phyloP scores from a whole-genome alignment of 1,140 invertebrate species.

The Acyrthosiphon pisum region DNA sequence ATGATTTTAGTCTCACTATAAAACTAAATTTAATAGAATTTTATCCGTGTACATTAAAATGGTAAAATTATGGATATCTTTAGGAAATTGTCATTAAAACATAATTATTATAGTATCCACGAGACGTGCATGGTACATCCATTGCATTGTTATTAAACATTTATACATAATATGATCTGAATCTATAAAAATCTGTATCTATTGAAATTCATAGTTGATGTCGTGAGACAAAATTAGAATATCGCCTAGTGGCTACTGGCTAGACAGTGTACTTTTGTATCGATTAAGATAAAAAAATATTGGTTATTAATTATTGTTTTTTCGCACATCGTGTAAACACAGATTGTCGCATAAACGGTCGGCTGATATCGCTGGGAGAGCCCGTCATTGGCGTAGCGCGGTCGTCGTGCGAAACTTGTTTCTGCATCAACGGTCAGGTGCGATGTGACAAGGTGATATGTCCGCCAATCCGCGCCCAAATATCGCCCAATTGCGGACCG shows the following conservation, averaged over 20 bases:
- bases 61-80: background rate
- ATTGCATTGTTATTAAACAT: too few relatives aligned
- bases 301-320: background rate
- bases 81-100: background rate
- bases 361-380: slow-evolving; percentile 75
- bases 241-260: background rate
- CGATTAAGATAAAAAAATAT: background rate
- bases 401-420: slow-evolving; percentile 78
- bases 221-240: background rate
- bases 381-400: slow-evolving; percentile 71
- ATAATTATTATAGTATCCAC: background rate
- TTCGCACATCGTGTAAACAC: background rate
- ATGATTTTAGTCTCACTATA: background rate
- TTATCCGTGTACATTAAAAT: background rate
- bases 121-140: too few relatives aligned
- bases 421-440: slow-evolving; percentile 77
- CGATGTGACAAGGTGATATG: slow-evolving; percentile 79
- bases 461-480: slow-evolving; percentile 67
- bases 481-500: slow-evolving; percentile 73
- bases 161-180: too few relatives aligned
- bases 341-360: slow-evolving; percentile 74
- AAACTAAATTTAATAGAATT: background rate
- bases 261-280: background rate
- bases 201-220: background rate
- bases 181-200: background rate